Base-by-base conservation (phyloP, 2,888 invertebrate genomes). In the Apocheima hispidaria region DNA sequence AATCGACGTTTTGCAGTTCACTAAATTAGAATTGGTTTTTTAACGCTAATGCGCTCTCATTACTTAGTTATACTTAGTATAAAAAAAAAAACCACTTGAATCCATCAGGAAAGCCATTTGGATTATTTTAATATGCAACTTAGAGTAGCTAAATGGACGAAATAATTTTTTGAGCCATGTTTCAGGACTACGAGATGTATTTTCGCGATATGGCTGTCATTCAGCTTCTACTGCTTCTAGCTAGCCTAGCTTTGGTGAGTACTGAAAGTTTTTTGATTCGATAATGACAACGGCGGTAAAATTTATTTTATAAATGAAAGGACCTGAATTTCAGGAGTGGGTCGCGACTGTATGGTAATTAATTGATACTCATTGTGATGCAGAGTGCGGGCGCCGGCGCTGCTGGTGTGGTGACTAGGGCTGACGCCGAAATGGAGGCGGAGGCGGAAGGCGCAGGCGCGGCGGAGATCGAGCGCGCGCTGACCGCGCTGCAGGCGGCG, bases 231-330 rank as follows among this genome's bases (percentile, higher is more conserved):
- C 21, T 53, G 5, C 33, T 53, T n/a, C n/a, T 41, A 10, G 6
- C 41, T 43, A 43, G 41, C 16, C 12, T 53, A 2, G 33, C 33
- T 21, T 10, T 53, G 21, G 52, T 53, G 5, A 53, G 52, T 53
- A 0, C 10, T 18, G 36, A 36, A 0, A 21, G 23, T 0, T 14
- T 20, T 40, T 40, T 10, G n/a, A 35, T 30, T 30, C 12, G 2
- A 30, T 10, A 30, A 10, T 12, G 1, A 12, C 0, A 30, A 2
- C 10, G 9, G 10, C 23, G n/a, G n/a, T n/a, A n/a, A n/a, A n/a
- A n/a, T n/a, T n/a, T n/a, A n/a, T n/a, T n/a, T n/a, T n/a, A n/a
- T n/a, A n/a, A n/a, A n/a, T n/a, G n/a, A n/a, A n/a, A n/a, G n/a
- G n/a, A n/a, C n/a, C n/a, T n/a, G n/a, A n/a, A n/a, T n/a, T n/a